Percentiles rank a stretch among this genome's conserved stretches.
phyloP scores from a whole-genome alignment of 1,140 invertebrate species.

The Copidosoma floridanum region DNA sequence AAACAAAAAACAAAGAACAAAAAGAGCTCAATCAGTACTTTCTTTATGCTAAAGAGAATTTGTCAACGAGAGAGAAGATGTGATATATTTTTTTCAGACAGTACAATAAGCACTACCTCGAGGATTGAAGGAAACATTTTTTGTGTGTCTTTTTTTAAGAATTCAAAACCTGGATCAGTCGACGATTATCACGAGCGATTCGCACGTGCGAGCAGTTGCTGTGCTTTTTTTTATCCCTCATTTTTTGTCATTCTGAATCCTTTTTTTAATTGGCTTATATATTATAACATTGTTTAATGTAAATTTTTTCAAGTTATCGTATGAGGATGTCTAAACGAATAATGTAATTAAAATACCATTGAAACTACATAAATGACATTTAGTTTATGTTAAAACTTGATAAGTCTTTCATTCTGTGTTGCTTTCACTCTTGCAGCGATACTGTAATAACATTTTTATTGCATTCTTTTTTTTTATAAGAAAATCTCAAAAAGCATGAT shows the following conservation, averaged over 20 bases:
- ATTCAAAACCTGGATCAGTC: conserved; percentile 21
- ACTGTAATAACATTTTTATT: too few relatives aligned
- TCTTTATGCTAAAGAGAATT: neutral
- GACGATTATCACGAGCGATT: conserved; percentile 12
- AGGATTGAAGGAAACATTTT: conserved; percentile 17
- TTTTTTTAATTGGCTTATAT: too few relatives aligned
- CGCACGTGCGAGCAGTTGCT: conserved; percentile 1
- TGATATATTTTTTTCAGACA: conserved; percentile 18
- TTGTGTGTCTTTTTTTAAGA: conserved; percentile 23
- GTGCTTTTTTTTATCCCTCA: neutral
- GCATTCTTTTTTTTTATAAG: neutral
- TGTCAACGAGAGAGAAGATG: conserved; percentile 5
- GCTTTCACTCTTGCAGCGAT: too few relatives aligned
- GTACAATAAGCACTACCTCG: neutral
- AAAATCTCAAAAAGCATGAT: too few relatives aligned
- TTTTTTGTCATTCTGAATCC: too few relatives aligned
- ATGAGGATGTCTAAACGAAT: too few relatives aligned
- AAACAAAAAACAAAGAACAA: neutral
- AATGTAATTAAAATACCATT: too few relatives aligned
- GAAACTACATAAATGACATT: too few relatives aligned
- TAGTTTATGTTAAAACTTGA: too few relatives aligned
- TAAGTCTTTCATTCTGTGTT: too few relatives aligned
- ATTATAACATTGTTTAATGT: too few relatives aligned
- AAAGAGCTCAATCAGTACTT: neutral
- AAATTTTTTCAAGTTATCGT: too few relatives aligned